These are phyloP conservation scores for Agrotis clavis DNA, from an alignment of 2,888 invertebrate genomes.

Conservation along the genomic window DNA sequence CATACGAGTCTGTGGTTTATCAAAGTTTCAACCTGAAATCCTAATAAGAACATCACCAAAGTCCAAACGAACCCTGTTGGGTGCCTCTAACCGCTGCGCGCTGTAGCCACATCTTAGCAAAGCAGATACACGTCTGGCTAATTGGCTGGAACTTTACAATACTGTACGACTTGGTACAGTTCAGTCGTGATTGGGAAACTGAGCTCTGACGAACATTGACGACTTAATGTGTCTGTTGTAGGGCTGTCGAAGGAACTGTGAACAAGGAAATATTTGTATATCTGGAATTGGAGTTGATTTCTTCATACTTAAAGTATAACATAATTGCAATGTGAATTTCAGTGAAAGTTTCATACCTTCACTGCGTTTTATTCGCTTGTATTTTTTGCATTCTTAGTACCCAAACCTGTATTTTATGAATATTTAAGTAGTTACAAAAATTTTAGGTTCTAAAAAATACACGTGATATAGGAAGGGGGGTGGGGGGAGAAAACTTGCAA, in stretches of 20 bases:
- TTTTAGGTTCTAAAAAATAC: too few relatives aligned
- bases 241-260: conserved; percentile 4
- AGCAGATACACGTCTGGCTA: conserved; percentile 38
- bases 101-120: conserved; percentile 21
- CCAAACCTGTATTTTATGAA: too few relatives aligned
- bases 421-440: too few relatives aligned
- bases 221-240: conserved; percentile 32
- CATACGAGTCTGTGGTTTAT: conserved; percentile 5
- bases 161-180: conserved; percentile 32
- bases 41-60: conserved; percentile 9
- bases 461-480: too few relatives aligned
- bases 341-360: background rate
- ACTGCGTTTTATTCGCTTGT: background rate
- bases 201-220: conserved; percentile 25
- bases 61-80: background rate
- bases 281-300: background rate
- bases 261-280: background rate
- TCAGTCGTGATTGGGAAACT: conserved; percentile 33
- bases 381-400: background rate
- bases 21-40: conserved; percentile 8
- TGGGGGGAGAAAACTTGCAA: background rate
- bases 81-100: conserved; percentile 22
- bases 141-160: conserved; percentile 57
- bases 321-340: background rate
- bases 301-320: background rate